phyloP scores from a whole-genome alignment of 1,140 invertebrate genomes.

The Brachionus rotundiformis region DNA sequence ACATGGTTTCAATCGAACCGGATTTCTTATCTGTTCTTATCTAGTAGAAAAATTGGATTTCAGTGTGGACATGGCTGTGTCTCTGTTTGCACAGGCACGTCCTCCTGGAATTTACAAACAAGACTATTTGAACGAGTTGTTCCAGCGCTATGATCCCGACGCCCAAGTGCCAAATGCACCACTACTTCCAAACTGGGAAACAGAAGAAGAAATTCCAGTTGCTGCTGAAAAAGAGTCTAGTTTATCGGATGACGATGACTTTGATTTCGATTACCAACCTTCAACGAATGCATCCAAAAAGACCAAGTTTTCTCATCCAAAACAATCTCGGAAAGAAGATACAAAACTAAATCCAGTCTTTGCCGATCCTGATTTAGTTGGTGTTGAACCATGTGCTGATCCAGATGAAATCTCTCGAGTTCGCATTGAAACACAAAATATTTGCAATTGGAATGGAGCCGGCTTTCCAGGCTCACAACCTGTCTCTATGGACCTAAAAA shows the following conservation, averaged over 20 bases:
- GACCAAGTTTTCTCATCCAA: background rate
- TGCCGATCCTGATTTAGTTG: conserved; percentile 61
- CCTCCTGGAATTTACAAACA: conserved; percentile 73
- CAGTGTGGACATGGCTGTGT: conserved; percentile 75
- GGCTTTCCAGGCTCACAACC: conserved; percentile 95
- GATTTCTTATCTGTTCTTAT: conserved; percentile 85
- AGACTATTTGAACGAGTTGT: conserved; percentile 70
- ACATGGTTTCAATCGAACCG: conserved; percentile 97
- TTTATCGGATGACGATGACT: conserved; percentile 18
- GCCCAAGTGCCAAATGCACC: background rate
- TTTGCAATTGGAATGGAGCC: conserved; percentile 76
- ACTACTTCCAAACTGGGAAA: background rate
- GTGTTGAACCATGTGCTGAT: conserved; percentile 59
- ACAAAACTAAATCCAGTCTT: conserved; percentile 34
- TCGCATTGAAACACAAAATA: conserved; percentile 75
- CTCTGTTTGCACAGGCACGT: conserved; percentile 68
- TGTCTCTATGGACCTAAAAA: conserved; percentile 86
- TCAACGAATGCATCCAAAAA: background rate
- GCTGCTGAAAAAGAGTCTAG: background rate
- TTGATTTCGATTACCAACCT: background rate
- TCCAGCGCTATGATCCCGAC: conserved; percentile 71
- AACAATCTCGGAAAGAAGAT: background rate
- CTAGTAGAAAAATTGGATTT: conserved; percentile 74
- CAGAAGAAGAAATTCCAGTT: background rate
- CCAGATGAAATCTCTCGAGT: conserved; percentile 71